phyloP scores from a whole-genome alignment of 2,888 invertebrate genomes.

The Antheraea assamensis region DNA sequence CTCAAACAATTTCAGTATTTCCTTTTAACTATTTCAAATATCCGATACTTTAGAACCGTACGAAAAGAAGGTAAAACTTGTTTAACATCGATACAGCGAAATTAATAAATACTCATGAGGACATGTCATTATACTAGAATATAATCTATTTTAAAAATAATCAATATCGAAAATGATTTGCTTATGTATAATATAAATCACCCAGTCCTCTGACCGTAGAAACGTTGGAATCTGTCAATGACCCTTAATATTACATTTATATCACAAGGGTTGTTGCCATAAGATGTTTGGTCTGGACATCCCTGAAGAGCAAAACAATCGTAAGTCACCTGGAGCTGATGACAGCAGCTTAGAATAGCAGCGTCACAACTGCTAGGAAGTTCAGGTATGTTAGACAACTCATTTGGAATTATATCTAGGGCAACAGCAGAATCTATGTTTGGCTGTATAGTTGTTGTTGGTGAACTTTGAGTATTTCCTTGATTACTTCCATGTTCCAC shows the following conservation, averaged over 20 bases:
- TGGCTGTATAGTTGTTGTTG: conserved; percentile 26
- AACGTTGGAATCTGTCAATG: conserved; percentile 55
- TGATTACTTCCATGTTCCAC: conserved; percentile 59
- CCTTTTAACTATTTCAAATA: background rate
- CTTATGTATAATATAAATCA: conserved; percentile 28
- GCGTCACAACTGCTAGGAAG: conserved; percentile 56
- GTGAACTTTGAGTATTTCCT: conserved; percentile 31
- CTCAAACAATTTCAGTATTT: background rate
- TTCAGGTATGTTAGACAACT: conserved; percentile 18
- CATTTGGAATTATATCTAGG: background rate
- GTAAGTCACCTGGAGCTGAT: conserved; percentile 48
- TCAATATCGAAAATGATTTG: background rate
- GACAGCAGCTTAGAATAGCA: conserved; percentile 66
- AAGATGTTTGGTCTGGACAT: conserved; percentile 71
- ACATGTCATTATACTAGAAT: background rate
- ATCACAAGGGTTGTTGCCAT: conserved; percentile 60
- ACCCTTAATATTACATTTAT: conserved; percentile 49
- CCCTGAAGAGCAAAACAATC: conserved; percentile 61
- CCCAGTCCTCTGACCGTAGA: conserved; percentile 49
- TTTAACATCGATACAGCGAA: background rate
- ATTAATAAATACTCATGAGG: background rate
- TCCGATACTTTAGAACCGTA: background rate
- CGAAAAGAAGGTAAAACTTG: background rate
- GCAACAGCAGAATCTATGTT: conserved; percentile 21
- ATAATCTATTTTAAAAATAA: background rate